Percentiles rank a stretch among this genome's conserved stretches.
phyloP scores from a whole-genome alignment of 2,797 vertebrate genomes.

The Echiichthys vipera region DNA sequence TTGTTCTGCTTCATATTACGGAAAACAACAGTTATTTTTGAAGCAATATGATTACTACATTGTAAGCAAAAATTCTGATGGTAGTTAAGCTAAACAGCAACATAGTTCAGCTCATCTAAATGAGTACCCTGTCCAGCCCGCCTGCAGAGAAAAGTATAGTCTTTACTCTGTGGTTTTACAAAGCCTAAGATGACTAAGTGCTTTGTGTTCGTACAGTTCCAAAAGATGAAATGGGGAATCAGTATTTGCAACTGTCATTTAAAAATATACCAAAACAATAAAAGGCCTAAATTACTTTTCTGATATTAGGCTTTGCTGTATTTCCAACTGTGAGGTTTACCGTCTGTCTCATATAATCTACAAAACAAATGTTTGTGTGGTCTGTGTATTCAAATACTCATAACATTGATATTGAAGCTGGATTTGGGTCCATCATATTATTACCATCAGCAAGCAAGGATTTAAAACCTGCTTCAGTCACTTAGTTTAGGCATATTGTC shows the following conservation, averaged over 20 bases:
- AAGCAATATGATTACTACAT: conserved; percentile 8
- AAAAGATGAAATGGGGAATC: background rate
- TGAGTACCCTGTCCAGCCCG: background rate
- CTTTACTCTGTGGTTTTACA: conserved; percentile 1
- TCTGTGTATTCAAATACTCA: background rate
- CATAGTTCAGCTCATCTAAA: conserved; percentile 1
- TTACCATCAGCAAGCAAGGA: background rate
- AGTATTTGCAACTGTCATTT: background rate
- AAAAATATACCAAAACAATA: background rate
- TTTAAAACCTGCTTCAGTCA: too few species aligned
- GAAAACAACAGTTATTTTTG: background rate
- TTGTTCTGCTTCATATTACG: background rate
- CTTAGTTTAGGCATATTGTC: background rate
- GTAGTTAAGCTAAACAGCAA: background rate
- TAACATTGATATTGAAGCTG: background rate
- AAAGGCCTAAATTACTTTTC: background rate
- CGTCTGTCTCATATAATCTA: background rate
- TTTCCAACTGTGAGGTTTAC: background rate
- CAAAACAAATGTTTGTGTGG: background rate
- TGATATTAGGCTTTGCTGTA: background rate
- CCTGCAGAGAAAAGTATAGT: conserved; percentile 18
- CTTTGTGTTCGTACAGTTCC: conserved; percentile 4
- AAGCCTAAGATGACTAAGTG: background rate
- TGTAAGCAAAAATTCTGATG: background rate
- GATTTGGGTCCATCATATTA: background rate